Evolutionary conservation across 1,140 invertebrate genomes (phyloP).

Genomic region (Ooceraea biroi): DNA sequence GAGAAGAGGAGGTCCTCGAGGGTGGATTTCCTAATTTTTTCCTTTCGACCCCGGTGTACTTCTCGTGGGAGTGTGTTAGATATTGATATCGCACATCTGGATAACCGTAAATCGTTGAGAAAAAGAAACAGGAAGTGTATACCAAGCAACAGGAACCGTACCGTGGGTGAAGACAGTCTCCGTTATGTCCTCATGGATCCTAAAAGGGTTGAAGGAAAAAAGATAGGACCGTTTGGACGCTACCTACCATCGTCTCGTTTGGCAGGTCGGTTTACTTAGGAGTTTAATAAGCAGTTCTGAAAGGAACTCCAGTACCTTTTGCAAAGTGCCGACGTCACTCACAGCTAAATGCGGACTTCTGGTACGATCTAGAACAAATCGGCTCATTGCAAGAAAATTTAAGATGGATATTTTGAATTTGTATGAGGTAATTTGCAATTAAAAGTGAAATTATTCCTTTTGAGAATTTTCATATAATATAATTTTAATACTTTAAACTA

Average conservation of each 20-base stretch:
- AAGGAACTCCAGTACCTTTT: not conserved
- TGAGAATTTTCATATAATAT: not conserved
- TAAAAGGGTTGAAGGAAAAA: slow-evolving; percentile 56
- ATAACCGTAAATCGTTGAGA: slow-evolving; percentile 43
- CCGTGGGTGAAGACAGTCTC: slow-evolving; percentile 11
- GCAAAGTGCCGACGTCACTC: not conserved
- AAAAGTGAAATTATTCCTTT: not conserved
- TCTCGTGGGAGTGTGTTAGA: slow-evolving; percentile 25
- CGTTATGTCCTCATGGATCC: slow-evolving; percentile 41
- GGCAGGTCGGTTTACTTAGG: slow-evolving; percentile 16
- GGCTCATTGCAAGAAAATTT: not conserved
- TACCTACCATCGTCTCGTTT: slow-evolving; percentile 13
- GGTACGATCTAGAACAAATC: not conserved
- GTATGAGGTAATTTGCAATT: not conserved
- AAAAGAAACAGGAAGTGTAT: slow-evolving; percentile 37
- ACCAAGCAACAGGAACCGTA: too few relatives aligned
- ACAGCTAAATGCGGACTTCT: not conserved
- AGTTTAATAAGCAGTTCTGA: not conserved
- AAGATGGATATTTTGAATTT: not conserved
- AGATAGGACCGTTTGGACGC: not conserved
- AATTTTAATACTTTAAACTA: not conserved
- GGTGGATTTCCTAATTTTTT: slow-evolving; percentile 61
- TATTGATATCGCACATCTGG: slow-evolving; percentile 42
- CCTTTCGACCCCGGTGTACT: not conserved
- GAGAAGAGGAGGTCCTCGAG: slow-evolving; percentile 41